phyloP scores from a whole-genome alignment of 1,140 invertebrate genomes.

The Heliconius eleuchia region DNA sequence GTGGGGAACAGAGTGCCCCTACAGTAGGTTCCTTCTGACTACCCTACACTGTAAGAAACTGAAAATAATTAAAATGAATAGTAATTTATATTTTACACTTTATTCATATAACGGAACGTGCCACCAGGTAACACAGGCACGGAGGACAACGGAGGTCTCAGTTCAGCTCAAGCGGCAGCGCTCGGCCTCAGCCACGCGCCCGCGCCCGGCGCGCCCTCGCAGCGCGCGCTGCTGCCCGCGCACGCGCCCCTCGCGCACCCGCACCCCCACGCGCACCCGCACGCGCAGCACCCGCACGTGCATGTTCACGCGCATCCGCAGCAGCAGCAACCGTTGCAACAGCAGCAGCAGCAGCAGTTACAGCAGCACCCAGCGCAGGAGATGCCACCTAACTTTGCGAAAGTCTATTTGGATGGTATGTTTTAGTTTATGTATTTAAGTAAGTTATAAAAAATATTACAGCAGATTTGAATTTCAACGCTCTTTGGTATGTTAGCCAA shows the following conservation, averaged over 20 bases:
- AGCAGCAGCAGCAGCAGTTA: constrained; percentile 26
- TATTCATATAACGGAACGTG: not conserved
- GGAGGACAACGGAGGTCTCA: constrained; percentile 64
- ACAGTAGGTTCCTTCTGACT: too few relatives aligned
- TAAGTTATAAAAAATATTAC: too few relatives aligned
- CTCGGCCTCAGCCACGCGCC: constrained; percentile 66
- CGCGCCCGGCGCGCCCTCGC: constrained; percentile 65
- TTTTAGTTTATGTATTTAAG: not conserved
- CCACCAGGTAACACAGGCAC: constrained; percentile 60
- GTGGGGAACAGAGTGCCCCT: too few relatives aligned
- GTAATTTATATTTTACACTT: not conserved
- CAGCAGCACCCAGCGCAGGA: constrained; percentile 54
- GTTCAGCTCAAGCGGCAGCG: constrained; percentile 69
- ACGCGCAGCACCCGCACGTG: constrained; percentile 25
- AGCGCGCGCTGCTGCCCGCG: constrained; percentile 37
- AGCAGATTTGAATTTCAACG: too few relatives aligned
- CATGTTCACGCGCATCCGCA: constrained; percentile 52
- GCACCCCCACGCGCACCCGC: constrained; percentile 30
- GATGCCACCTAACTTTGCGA: constrained; percentile 59
- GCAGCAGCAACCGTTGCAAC: constrained; percentile 43
- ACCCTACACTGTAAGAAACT: too few relatives aligned
- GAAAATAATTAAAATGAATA: too few relatives aligned
- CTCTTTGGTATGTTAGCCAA: too few relatives aligned
- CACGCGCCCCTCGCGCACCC: constrained; percentile 40
- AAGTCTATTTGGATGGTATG: constrained; percentile 62